Evolutionary conservation across 2,888 invertebrate species (phyloP).

Genomic region (Apantesis nais): DNA sequence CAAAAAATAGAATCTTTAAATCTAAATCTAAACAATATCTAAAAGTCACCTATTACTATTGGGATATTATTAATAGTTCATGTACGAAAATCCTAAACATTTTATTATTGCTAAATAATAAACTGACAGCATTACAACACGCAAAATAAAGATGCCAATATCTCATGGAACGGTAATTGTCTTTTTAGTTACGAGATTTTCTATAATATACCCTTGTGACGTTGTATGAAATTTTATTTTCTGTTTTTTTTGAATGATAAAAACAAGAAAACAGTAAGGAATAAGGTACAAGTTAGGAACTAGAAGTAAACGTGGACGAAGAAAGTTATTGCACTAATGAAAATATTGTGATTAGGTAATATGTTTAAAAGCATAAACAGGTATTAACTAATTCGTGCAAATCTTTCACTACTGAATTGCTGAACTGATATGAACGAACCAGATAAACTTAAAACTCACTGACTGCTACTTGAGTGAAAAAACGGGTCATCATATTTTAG

Average conservation of each 20-base stretch:
- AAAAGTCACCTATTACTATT: not conserved
- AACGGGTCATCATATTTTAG: not conserved
- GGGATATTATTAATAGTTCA: no score
- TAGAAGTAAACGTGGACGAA: not conserved
- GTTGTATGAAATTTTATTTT: not conserved
- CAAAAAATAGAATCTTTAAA: not conserved
- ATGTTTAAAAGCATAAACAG: not conserved
- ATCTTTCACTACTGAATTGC: not conserved
- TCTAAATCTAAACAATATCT: not conserved
- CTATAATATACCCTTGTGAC: not conserved
- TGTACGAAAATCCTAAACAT: not conserved
- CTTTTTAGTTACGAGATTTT: not conserved
- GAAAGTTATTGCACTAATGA: not conserved
- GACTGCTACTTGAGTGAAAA: not conserved
- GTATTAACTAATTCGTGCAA: not conserved
- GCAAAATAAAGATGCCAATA: not conserved
- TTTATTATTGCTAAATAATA: not conserved
- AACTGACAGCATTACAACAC: not conserved
- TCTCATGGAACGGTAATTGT: not conserved
- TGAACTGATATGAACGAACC: not conserved
- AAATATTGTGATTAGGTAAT: not conserved
- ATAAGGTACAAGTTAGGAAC: not conserved
- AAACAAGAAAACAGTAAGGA: not conserved
- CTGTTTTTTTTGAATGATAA: not conserved
- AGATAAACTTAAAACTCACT: not conserved